Conservation (phyloP, 2,797 vertebrate genomes). For the Menidia menidia region DNA sequence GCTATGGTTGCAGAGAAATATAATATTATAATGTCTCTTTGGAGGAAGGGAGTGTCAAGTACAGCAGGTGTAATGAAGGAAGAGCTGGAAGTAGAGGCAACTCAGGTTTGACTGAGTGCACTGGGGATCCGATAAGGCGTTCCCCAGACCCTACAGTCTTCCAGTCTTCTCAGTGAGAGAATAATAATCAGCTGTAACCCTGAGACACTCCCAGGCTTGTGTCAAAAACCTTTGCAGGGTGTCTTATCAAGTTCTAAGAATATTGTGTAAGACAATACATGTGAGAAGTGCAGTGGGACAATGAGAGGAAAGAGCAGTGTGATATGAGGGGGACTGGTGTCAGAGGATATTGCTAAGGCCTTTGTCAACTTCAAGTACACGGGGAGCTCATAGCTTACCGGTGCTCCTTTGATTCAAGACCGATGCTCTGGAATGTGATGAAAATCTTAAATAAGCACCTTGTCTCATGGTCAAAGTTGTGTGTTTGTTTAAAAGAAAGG, state of each 20-base stretch:
- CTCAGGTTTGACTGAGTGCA: slow-evolving; percentile 57
- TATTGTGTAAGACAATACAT: slow-evolving; percentile 86
- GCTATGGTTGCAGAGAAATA: slow-evolving; percentile 75
- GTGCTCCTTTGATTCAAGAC: slow-evolving; percentile 58
- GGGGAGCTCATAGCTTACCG: slow-evolving; percentile 65
- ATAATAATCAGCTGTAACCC: slow-evolving; percentile 80
- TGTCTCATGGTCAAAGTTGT: slow-evolving; percentile 20
- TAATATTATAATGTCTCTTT: slow-evolving; percentile 76
- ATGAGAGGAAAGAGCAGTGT: slow-evolving; percentile 76
- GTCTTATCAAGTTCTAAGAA: slow-evolving; percentile 83
- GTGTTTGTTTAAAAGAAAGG: slow-evolving; percentile 19
- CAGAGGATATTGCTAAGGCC: slow-evolving; percentile 75
- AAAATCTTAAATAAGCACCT: slow-evolving; percentile 45
- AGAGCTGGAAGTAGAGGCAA: slow-evolving; percentile 61
- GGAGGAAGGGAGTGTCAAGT: slow-evolving; percentile 68
- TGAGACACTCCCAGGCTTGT: slow-evolving; percentile 81
- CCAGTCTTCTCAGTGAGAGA: slow-evolving; percentile 63
- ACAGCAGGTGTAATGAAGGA: slow-evolving; percentile 57
- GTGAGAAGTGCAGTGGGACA: slow-evolving; percentile 82
- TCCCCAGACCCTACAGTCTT: slow-evolving; percentile 63
- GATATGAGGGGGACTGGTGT: slow-evolving; percentile 78
- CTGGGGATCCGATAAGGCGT: slow-evolving; percentile 72
- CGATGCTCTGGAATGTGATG: slow-evolving; percentile 45
- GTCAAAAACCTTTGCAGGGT: slow-evolving; percentile 66
- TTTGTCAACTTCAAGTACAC: slow-evolving; percentile 76